Evolutionary conservation across 2,888 invertebrate genomes (phyloP).

Genomic region (Hypena proboscidalis): DNA sequence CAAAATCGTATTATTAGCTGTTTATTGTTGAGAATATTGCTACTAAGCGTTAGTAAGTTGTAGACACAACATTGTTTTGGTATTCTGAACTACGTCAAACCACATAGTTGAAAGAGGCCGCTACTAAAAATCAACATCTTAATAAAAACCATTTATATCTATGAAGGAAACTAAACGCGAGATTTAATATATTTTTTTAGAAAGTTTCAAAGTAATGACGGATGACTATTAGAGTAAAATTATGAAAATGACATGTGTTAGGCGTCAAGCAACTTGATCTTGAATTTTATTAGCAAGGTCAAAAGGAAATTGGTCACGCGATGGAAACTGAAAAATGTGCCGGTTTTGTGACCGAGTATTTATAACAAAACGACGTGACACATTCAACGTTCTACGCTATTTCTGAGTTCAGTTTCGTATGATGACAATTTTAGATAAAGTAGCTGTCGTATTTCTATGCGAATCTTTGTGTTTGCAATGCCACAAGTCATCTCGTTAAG

Average conservation of each 20-base stretch:
- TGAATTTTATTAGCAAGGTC: slow-evolving; percentile 69
- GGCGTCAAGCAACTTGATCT: slow-evolving; percentile 58
- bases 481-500: no score
- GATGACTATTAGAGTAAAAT: slow-evolving; percentile 27
- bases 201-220: slow-evolving; percentile 12
- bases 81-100: slow-evolving; percentile 9
- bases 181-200: slow-evolving; percentile 8
- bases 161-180: slow-evolving; percentile 3
- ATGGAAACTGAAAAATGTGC: slow-evolving; percentile 66
- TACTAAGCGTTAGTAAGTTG: slow-evolving; percentile 10
- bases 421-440: slow-evolving; percentile 45
- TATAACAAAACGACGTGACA: slow-evolving; percentile 69
- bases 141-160: slow-evolving; percentile 8
- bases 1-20: slow-evolving; percentile 1
- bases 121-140: slow-evolving; percentile 5
- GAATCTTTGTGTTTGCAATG: background rate
- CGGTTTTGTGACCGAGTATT: slow-evolving; percentile 68
- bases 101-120: slow-evolving; percentile 12
- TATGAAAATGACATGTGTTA: slow-evolving; percentile 49
- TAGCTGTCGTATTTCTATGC: slow-evolving; percentile 14
- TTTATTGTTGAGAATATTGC: slow-evolving; percentile 5
- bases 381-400: slow-evolving; percentile 57
- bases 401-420: slow-evolving; percentile 49
- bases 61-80: slow-evolving; percentile 26
- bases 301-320: slow-evolving; percentile 67